Evolutionary conservation across 2,113 vertebrate species (phyloP), one percentile per base, ranked within the genome.

Genomic region (Centropristis striata): DNA sequence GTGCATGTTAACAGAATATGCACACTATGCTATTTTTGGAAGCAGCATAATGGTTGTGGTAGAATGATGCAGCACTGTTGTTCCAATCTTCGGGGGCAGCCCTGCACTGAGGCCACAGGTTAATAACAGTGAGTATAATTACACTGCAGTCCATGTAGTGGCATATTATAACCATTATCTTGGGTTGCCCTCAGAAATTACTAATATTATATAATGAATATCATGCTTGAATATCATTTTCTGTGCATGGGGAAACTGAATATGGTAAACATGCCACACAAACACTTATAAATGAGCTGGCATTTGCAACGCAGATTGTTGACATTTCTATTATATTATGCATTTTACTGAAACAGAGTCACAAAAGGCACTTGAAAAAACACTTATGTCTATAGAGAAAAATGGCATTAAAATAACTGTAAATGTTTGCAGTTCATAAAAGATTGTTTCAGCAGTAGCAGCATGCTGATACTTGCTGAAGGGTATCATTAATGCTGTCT

Each of bases 71-170:
- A 58, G 32, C 13, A 66, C 16, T 18, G n/a, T 36, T 71, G 15
- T 53, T 46, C 39, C 37, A 49, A 15, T 65, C 21, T 41, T 27
- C 15, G 8, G 58, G 27, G 23, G 39, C 18, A 49, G 8, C 39
- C 16, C 2, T 78, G 44, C 44, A 46, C 41, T 37, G 18, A 46
- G 50, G n/a, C 36, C 28, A 20, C 50, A 53, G 65, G 44, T 70
- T 70, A 70, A 64, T 53, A 20, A 84, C 4, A 32, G 58, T 46
- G 28, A 61, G 7, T 42, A 12, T 63, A 67, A 60, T 61, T 51
- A 46, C 59, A 59, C 27, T 28, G 32, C 16, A 4, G 57, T 41
- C 20, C 21, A 55, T 21, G 49, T 12, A 18, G 16, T 46, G 14
- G 5, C 28, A 6, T 21, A 44, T 25, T 41, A 36, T 1, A 53